Conservation (phyloP, 2,113 vertebrate species). For the Tricholaema leucomelas region DNA sequence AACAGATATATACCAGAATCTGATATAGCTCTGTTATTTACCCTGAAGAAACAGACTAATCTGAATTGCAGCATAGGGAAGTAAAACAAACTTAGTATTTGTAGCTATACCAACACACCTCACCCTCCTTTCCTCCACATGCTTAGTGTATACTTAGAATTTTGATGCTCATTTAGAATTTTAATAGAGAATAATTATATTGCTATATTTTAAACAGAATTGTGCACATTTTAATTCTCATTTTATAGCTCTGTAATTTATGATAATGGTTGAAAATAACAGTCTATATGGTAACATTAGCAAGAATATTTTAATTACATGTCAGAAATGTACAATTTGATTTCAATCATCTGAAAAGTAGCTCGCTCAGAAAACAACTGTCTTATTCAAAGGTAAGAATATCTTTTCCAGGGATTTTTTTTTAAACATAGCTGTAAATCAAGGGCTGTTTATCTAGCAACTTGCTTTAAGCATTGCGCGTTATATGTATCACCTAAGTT, state of each 20-base stretch:
- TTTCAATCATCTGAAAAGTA: background rate
- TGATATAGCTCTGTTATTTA: background rate
- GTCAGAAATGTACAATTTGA: background rate
- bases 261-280: background rate
- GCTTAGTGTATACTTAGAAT: background rate
- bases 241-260: background rate
- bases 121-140: background rate
- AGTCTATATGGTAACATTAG: background rate
- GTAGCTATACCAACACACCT: background rate
- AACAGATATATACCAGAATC: background rate
- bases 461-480: background rate
- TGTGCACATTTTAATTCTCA: background rate
- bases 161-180: background rate
- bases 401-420: background rate
- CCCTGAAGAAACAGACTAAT: background rate
- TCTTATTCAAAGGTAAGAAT: background rate
- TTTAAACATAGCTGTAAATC: background rate
- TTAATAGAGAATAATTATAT: background rate
- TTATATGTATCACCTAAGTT: background rate
- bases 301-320: conserved; percentile 27
- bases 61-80: background rate
- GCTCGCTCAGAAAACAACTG: background rate
- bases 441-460: background rate
- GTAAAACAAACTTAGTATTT: background rate
- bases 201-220: background rate